Evolutionary conservation across 1,140 invertebrate species (phyloP).

Genomic region (Drosophila sechellia): DNA sequence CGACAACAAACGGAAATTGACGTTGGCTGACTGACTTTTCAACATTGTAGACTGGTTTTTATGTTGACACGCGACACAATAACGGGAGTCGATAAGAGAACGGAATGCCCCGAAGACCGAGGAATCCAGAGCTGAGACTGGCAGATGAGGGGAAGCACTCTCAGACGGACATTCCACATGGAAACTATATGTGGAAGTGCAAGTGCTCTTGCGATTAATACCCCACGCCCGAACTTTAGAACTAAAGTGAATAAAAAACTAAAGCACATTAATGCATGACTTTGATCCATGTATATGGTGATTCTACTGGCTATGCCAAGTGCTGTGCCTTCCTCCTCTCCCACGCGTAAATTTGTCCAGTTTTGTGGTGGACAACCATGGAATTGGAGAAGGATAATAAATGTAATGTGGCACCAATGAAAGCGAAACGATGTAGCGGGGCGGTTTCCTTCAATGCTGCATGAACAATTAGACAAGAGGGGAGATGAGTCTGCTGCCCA

Average conservation of each 20-base stretch:
- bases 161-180: constrained; percentile 44
- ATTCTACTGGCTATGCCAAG: constrained; percentile 14
- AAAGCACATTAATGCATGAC: constrained; percentile 69
- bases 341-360: constrained; percentile 78
- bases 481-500: neutral
- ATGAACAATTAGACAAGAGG: constrained; percentile 41
- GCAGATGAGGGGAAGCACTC: neutral
- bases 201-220: constrained; percentile 35
- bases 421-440: constrained; percentile 34
- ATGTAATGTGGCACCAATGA: constrained; percentile 59
- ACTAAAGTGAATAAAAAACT: neutral
- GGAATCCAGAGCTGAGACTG: constrained; percentile 4
- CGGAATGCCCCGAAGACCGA: neutral
- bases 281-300: neutral
- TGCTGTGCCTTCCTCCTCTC: constrained; percentile 10
- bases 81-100: constrained; percentile 7
- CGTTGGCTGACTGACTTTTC: constrained; percentile 58
- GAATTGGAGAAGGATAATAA: constrained; percentile 72
- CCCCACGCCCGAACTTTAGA: neutral
- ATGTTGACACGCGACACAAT: constrained; percentile 69
- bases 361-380: constrained; percentile 56
- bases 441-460: constrained; percentile 22
- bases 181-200: constrained; percentile 40
- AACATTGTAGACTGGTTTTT: constrained; percentile 70
- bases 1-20: constrained; percentile 80